phyloP scores from a whole-genome alignment of 2,797 vertebrate species.

The Megalops cyprinoides region DNA sequence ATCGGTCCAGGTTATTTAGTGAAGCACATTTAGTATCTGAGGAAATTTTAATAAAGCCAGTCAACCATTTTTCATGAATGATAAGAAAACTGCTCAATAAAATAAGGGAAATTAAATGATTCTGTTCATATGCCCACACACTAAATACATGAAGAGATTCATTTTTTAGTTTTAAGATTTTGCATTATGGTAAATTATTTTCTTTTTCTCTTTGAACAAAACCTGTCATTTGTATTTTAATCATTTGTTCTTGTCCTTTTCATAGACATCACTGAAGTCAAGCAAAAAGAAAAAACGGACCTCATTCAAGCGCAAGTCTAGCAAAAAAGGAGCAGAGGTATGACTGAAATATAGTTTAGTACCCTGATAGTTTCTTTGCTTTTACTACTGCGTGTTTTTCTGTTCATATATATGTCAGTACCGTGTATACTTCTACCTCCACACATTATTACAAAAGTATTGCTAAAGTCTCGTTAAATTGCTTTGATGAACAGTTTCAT shows the following conservation, averaged over 20 bases:
- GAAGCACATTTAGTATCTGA: neutral
- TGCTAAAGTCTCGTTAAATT: too few relatives aligned
- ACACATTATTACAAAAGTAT: too few relatives aligned
- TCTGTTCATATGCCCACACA: neutral
- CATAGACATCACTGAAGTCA: conserved; percentile 79
- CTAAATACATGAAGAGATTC: neutral
- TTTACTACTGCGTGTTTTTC: too few relatives aligned
- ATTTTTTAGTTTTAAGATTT: too few relatives aligned
- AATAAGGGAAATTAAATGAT: neutral
- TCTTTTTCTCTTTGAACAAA: neutral
- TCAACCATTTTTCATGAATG: too few relatives aligned
- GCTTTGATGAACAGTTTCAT: too few relatives aligned
- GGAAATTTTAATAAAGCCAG: neutral
- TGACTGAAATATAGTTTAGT: too few relatives aligned
- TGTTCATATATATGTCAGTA: too few relatives aligned
- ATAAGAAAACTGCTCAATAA: neutral
- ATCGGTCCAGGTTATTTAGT: neutral
- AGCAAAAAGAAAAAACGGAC: conserved; percentile 95
- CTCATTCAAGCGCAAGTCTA: conserved; percentile 91
- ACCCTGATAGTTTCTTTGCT: too few relatives aligned
- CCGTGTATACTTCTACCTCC: too few relatives aligned
- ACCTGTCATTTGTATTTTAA: neutral
- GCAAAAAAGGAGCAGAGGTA: conserved; percentile 90
- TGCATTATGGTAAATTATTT: neutral
- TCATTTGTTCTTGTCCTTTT: conserved; percentile 13